Percentiles rank a stretch among this genome's conserved stretches.
Conservation (phyloP, 2,113 vertebrate species). For the Geothlypis trichas region DNA sequence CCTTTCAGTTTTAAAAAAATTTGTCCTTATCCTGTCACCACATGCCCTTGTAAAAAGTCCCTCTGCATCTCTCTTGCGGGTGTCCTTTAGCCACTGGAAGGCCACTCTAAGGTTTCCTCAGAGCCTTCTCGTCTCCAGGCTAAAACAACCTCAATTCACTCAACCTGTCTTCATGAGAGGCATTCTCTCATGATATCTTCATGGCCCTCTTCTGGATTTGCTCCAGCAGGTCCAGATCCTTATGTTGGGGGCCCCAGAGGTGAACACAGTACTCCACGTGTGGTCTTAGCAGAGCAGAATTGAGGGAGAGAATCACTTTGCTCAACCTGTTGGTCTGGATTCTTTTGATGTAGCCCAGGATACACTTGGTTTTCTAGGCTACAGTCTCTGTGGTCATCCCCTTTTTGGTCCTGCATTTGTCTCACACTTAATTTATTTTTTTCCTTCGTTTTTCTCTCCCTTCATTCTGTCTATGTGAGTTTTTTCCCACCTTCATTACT, state of each 20-base stretch:
- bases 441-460: not conserved
- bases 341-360: not conserved
- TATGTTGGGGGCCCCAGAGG: not conserved
- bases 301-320: not conserved
- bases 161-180: not conserved
- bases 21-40: not conserved
- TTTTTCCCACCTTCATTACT: not conserved
- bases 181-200: not conserved
- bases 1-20: not conserved
- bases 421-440: not conserved
- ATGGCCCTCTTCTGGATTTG: not conserved
- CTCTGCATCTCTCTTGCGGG: not conserved
- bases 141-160: not conserved
- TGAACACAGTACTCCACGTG: not conserved
- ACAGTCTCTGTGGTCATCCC: not conserved
- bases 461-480: not conserved
- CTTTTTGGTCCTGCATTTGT: not conserved
- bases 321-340: not conserved
- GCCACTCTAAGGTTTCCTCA: not conserved
- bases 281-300: not conserved
- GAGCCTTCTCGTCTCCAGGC: not conserved
- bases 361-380: not conserved
- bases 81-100: rapidly evolving
- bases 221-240: not conserved
- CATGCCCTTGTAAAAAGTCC: not conserved